Base-by-base conservation (phyloP, 1,140 invertebrate species). In the Parasteatoda tepidariorum region DNA sequence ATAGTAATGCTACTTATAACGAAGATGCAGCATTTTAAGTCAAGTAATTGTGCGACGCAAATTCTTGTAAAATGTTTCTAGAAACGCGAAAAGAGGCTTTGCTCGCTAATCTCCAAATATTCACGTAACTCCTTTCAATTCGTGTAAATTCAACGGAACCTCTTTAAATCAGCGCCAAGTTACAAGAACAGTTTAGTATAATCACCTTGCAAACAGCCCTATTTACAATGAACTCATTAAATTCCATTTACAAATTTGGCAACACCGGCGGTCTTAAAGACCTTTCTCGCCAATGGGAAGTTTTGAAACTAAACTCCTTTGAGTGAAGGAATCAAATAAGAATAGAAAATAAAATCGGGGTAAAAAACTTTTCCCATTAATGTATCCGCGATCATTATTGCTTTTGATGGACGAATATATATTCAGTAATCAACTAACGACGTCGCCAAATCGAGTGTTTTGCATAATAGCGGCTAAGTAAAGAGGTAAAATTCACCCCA, bases 131-230 rank as follows among this genome's bases (percentile, higher is more conserved):
- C 41, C 38, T 30, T n/a, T 30, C 28, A 13, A 55, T 30, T 48
- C 34, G 30, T 55, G 9, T 26, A 28, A 13, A 34, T 24, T 26
- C 66, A 18, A 64, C 3, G 28, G 66, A 13, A 18, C 15, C 38
- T 28, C 30, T 28, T 18, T 33, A 74, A 74, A 18, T 33, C 30
- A 30, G n/a, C 71, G 68, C 26, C 30, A 22, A 30, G 22, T 74
- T 61, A 31, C 54, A 28, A 38, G 55, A 22, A 55, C 54, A 38
- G 54, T 28, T 74, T 74, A 74, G 15, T 61, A 74, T 74, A 74
- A 74, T 74, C 71, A 74, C 33, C 71, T 61, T n/a, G 57, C 71
- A 61, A 74, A 74, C 71, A 61, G 33, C 71, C 55, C 71, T 74
- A 28, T 38, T 74, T 74, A 74, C 55, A 55, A 74, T 57, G 13